Percentiles rank a stretch among this genome's conserved stretches.
Evolutionary conservation across 2,797 vertebrate species (phyloP).

Genomic region (Psittacula derbiana): DNA sequence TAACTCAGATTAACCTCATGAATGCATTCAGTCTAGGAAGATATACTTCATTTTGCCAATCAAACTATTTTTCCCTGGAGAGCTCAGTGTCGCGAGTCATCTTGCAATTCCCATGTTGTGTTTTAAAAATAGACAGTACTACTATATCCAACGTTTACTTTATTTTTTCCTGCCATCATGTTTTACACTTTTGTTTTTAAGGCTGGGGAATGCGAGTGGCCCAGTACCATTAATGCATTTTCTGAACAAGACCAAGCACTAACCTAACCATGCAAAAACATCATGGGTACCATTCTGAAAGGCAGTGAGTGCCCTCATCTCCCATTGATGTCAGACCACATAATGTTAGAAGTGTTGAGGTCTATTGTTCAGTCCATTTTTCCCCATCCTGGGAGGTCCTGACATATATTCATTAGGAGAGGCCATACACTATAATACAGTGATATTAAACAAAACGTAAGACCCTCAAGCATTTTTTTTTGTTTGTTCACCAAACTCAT

Average conservation of each 20-base stretch:
- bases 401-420: not conserved
- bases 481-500: not conserved
- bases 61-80: not conserved
- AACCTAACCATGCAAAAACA: not conserved
- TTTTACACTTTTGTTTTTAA: not conserved
- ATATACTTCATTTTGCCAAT: not conserved
- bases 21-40: not conserved
- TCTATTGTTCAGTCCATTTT: constrained; percentile 5
- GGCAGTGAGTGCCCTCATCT: not conserved
- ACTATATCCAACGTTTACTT: accelerated
- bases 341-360: not conserved
- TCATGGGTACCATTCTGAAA: not conserved
- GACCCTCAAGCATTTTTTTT: not conserved
- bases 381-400: constrained; percentile 3
- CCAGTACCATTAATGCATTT: not conserved
- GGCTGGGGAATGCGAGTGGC: not conserved
- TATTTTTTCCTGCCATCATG: not conserved
- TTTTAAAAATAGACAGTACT: not conserved
- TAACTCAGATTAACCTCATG: not conserved
- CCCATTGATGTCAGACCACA: constrained; percentile 11
- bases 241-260: not conserved
- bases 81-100: not conserved
- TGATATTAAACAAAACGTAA: not conserved
- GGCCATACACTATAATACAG: not conserved
- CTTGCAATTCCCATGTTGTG: not conserved